phyloP scores from a whole-genome alignment of 2,113 vertebrate genomes.

The Mellivora capensis region DNA sequence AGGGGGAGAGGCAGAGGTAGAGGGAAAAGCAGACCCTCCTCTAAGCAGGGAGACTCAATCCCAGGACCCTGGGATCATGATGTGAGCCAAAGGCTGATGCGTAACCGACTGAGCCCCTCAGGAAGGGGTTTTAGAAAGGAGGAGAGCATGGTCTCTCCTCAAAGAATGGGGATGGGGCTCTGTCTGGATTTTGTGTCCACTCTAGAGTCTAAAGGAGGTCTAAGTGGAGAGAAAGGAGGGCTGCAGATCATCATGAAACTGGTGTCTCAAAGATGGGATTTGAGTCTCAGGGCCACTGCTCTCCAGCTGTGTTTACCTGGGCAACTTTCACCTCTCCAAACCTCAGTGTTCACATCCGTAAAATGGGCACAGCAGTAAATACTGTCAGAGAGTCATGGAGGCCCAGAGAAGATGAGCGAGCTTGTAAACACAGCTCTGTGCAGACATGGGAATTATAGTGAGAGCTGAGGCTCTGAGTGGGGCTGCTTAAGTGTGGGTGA shows the following conservation, averaged over 20 bases:
- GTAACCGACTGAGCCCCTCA: too few species aligned
- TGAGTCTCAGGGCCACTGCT: background rate
- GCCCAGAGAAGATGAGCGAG: rapidly evolving
- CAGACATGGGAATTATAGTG: rapidly evolving
- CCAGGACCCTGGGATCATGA: too few species aligned
- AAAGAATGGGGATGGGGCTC: background rate
- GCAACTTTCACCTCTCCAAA: background rate
- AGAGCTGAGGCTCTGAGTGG: background rate
- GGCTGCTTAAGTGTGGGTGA: rapidly evolving
- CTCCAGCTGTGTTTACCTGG: background rate
- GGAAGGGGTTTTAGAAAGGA: background rate
- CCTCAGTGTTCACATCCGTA: background rate
- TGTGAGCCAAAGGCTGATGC: too few species aligned
- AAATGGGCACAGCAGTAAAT: background rate
- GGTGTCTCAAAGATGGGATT: background rate
- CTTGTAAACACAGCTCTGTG: rapidly evolving
- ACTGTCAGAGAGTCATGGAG: background rate
- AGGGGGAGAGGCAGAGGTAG: too few species aligned
- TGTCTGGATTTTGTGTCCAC: background rate
- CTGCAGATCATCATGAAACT: background rate
- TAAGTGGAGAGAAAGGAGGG: background rate
- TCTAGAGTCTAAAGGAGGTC: background rate
- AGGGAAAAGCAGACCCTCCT: too few species aligned
- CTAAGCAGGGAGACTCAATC: too few species aligned
- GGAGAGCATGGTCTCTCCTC: background rate